Base-by-base conservation (phyloP, 2,888 invertebrate species). In the Eilema caniola region DNA sequence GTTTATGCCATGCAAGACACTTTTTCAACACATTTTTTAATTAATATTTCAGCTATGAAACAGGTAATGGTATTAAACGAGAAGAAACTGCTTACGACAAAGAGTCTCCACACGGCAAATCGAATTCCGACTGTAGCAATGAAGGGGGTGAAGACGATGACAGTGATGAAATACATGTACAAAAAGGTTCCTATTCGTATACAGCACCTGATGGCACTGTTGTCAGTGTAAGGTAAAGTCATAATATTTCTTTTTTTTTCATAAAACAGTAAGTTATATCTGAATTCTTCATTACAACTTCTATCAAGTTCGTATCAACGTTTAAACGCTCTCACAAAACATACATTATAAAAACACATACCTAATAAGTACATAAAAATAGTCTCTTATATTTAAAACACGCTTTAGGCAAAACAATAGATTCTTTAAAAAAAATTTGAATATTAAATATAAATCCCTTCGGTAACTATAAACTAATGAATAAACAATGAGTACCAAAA, bases 11-110 rank as follows among this genome's bases (percentile, higher is more conserved):
- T 41, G 16, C 16, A 41, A 4, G 16, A 41, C 5, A 47, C 20
- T 47, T 62, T 14, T 62, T 3, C 7, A 28, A 14, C 14, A 0
- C 14, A 12, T 62, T 8, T 37, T 47, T 57, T 37, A 28, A 25
- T 5, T 2, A 10, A 64, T 1, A 47, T 79, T 76, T 47, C 83
- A 97, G 97, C 88, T 98, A 97, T 81, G 97, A 97, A 94, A 97
- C 97, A 25, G 97, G 96, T 4, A 97, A 98, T 88, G 97, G 97
- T 72, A 97, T 97, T 71, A 96, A 97, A 83, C 96, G 97, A 0
- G 97, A 97, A 91, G 97, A 97, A 89, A 95, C 95, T 60, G 97
- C 97, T 31, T 97, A 96, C 86, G 94, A 97, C 80, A 97, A 97
- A 90, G 95, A 96, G 73, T 88, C 96, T 57, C 93, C 96, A 12